Evolutionary conservation across 1,140 invertebrate species (phyloP), one percentile per base, ranked within the genome.

Genomic region (Ceratina calcarata): DNA sequence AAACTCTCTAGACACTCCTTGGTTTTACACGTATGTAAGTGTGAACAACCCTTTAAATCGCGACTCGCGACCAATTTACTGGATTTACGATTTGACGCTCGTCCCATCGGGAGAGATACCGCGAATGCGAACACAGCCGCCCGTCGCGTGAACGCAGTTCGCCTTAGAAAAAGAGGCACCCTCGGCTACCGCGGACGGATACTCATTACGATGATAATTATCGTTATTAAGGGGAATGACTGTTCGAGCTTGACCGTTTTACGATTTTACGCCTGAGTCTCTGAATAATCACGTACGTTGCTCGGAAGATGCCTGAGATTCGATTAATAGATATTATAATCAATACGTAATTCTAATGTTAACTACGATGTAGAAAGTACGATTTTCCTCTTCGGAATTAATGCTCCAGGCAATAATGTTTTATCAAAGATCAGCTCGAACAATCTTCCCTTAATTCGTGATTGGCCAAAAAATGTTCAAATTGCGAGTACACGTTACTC

Each of bases 31-130:
- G 60, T 53, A 68, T 72, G 75, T 85, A 86, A 77, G 84, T 87
- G 85, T 79, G 88, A 86, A 88, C 82, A 86, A 67, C 73, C 78
- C 77, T 89, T 86, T 81, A 82, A 81, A 57, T 70, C 83, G 75
- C 78, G n/a, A 7, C 81, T 82, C 78, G 68, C 53, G 83, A 82
- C 85, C 87, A 91, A 89, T 90, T 91, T 89, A 85, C 86, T 87
- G 85, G 84, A 89, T 90, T 90, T 90, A 90, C 89, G 86, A 90
- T 90, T 90, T 88, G 89, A 90, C 89, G 89, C 88, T 83, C 89
- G 85, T 91, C 89, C 58, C 51, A 51, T 64, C 24, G 22, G 22
- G 7, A 57, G 10, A 53, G 22, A 27, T n/a, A 53, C 18, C 7
- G 49, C 66, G 20, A 51, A 7, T n/a, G 10, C 10, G 60, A 24